Evolutionary conservation across 2,113 vertebrate species (phyloP).

Genomic region (Sander vitreus): DNA sequence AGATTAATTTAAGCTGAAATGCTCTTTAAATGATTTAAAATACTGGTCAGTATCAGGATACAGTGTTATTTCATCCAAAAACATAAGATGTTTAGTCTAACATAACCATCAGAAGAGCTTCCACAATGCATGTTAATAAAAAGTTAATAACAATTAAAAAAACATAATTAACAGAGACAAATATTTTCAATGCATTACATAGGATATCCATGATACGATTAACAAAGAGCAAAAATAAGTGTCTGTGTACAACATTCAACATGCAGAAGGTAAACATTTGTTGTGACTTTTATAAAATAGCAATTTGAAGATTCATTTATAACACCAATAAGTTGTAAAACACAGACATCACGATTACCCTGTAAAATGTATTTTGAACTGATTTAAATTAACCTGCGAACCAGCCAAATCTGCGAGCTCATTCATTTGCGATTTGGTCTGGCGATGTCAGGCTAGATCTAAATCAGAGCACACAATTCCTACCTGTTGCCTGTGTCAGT

Average conservation of each 20-base stretch:
- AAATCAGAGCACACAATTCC: background rate
- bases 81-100: background rate
- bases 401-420: too few relatives aligned
- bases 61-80: background rate
- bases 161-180: background rate
- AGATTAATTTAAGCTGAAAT: slow-evolving; percentile 14
- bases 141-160: background rate
- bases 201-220: background rate
- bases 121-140: slow-evolving; percentile 20
- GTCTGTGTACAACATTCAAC: slow-evolving; percentile 38
- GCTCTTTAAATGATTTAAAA: background rate
- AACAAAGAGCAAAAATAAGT: background rate
- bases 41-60: background rate
- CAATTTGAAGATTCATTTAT: slow-evolving; percentile 17
- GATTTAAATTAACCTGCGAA: too few relatives aligned
- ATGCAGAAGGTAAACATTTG: slow-evolving; percentile 36
- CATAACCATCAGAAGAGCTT: slow-evolving; percentile 36
- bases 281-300: slow-evolving; percentile 3
- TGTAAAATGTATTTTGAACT: slow-evolving; percentile 8
- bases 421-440: too few relatives aligned
- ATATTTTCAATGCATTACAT: background rate
- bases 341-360: slow-evolving; percentile 46
- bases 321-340: slow-evolving; percentile 41
- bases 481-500: background rate
- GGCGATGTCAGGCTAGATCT: background rate